phyloP scores from a whole-genome alignment of 1,140 invertebrate species.

The Euura lappo region DNA sequence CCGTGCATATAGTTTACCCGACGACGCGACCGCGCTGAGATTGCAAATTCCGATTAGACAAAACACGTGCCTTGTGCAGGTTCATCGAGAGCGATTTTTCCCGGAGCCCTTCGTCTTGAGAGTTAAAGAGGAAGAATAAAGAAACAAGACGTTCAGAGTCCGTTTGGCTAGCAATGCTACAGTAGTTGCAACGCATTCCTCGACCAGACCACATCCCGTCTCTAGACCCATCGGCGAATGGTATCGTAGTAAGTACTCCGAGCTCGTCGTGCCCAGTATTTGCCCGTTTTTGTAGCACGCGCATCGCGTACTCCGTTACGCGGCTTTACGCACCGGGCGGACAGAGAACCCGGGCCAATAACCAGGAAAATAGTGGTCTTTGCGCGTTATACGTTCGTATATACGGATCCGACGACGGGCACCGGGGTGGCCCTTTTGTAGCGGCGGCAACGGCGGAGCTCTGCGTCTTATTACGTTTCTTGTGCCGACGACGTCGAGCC shows the following conservation, averaged over 20 bases:
- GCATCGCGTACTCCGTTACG: conserved; percentile 68
- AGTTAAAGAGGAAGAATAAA: neutral
- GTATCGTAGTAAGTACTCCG: conserved; percentile 11
- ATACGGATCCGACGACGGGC: no score
- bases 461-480: conserved; percentile 27
- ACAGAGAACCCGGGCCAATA: no score
- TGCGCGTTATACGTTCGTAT: no score
- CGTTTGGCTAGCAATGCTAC: neutral
- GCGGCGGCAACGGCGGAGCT: neutral
- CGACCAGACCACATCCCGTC: conserved; percentile 29
- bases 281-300: conserved; percentile 34
- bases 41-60: neutral
- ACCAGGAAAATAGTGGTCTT: no score
- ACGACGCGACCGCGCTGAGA: neutral
- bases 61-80: neutral
- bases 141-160: neutral
- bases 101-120: neutral
- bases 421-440: neutral
- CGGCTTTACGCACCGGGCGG: no score
- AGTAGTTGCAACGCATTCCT: conserved; percentile 29
- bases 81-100: neutral
- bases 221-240: conserved; percentile 22
- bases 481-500: conserved; percentile 26
- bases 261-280: conserved; percentile 10
- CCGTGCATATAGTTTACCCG: neutral